These are phyloP conservation scores for Prosapia bicincta DNA, from an alignment of 2,888 invertebrate genomes.

Conservation along the genomic window DNA sequence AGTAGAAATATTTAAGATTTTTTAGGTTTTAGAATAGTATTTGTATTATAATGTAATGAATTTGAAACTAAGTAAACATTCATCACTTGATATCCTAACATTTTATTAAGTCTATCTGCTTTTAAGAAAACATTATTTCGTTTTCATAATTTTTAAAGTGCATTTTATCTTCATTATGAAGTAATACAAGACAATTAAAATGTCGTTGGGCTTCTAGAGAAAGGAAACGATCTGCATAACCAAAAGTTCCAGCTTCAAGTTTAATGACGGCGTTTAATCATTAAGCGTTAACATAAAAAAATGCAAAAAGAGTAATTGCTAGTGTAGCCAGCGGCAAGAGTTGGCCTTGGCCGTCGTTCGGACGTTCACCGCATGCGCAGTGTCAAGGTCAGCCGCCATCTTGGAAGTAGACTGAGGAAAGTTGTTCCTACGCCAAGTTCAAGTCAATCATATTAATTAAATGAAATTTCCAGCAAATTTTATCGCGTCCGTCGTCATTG, in stretches of 20 bases:
- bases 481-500: neutral
- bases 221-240: neutral
- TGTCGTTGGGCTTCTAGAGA: neutral
- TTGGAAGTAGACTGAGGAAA: neutral
- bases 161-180: neutral
- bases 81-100: no score
- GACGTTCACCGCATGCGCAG: neutral
- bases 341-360: neutral
- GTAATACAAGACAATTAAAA: neutral
- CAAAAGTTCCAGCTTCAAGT: neutral
- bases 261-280: neutral
- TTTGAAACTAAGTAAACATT: no score
- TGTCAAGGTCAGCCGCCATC: neutral
- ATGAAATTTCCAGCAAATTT: neutral
- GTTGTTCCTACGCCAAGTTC: neutral
- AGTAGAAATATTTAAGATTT: no score
- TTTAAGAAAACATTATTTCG: no score
- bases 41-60: no score
- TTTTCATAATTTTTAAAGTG: no score
- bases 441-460: neutral
- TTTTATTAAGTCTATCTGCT: no score
- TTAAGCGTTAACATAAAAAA: neutral
- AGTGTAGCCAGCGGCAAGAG: neutral
- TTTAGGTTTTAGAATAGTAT: no score
- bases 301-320: neutral